Percentiles rank a stretch among this genome's conserved stretches.
phyloP scores from a whole-genome alignment of 1,140 invertebrate species.

The Drosophila quadrilineata region DNA sequence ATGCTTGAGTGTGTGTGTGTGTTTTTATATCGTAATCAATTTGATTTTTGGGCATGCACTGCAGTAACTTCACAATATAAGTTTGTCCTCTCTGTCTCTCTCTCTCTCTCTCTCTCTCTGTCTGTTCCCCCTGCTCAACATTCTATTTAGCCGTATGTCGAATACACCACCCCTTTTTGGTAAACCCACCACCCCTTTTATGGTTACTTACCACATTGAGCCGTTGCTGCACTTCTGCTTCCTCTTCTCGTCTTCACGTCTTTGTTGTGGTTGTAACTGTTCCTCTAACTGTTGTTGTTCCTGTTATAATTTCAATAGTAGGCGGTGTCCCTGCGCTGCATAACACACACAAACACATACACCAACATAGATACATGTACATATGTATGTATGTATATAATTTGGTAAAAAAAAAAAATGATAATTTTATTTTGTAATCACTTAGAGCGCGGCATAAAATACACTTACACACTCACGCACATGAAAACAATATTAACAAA shows the following conservation, averaged over 20 bases:
- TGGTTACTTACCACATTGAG: slow-evolving; percentile 26
- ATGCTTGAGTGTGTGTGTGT: slow-evolving; percentile 1
- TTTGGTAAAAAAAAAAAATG: not conserved
- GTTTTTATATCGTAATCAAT: slow-evolving; percentile 33
- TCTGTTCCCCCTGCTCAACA: not conserved
- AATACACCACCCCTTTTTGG: not conserved
- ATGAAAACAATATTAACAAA: slow-evolving; percentile 4
- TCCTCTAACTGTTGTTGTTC: not conserved
- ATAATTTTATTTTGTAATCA: slow-evolving; percentile 4
- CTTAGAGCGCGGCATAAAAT: slow-evolving; percentile 2
- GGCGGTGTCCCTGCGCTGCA: slow-evolving; percentile 37
- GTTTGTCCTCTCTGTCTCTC: not conserved
- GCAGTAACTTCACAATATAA: slow-evolving; percentile 5
- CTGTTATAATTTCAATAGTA: slow-evolving; percentile 27
- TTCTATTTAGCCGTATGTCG: no score
- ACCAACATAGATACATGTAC: slow-evolving; percentile 25
- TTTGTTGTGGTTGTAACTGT: not conserved
- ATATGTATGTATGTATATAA: slow-evolving; percentile 10
- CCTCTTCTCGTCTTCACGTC: not conserved
- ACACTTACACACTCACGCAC: not conserved
- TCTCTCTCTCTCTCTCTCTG: not conserved
- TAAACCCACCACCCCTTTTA: not conserved
- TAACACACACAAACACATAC: no score
- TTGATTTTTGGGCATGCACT: slow-evolving; percentile 30
- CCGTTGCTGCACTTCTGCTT: slow-evolving; percentile 9